Percentiles rank a stretch among this genome's conserved stretches.
These are phyloP conservation scores for Hydriomena furcata DNA, from an alignment of 2,888 invertebrate genomes.

Conservation along the genomic window DNA sequence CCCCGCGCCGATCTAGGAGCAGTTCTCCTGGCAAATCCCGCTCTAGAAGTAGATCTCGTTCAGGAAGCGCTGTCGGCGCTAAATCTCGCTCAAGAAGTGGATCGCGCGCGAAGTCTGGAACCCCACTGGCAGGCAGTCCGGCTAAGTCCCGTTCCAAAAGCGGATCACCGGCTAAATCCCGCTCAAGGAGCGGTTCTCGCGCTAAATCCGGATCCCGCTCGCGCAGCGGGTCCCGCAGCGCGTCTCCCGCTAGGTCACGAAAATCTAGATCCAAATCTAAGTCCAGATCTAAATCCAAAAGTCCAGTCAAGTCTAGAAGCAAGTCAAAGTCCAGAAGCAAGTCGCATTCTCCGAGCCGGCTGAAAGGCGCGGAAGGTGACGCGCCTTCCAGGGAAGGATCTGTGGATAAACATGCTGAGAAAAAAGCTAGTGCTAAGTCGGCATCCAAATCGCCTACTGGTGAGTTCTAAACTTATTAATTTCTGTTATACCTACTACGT, in stretches of 20 bases:
- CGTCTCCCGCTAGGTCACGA: conserved; percentile 33
- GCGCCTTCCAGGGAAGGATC: background rate
- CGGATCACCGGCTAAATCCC: conserved; percentile 19
- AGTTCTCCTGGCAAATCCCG: conserved; percentile 32
- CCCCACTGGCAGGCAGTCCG: background rate
- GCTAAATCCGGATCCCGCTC: conserved; percentile 8
- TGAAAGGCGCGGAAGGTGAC: background rate
- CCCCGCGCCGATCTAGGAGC: conserved; percentile 36
- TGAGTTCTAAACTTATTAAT: conserved; percentile 22
- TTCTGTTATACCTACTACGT: too few species aligned
- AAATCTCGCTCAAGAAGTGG: conserved; percentile 23
- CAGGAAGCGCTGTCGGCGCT: conserved; percentile 37
- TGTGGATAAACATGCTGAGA: background rate
- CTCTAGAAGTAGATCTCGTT: conserved; percentile 32
- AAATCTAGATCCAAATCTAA: conserved; percentile 1
- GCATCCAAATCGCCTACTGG: conserved; percentile 37
- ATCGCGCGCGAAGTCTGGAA: conserved; percentile 8
- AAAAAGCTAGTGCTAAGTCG: conserved; percentile 28
- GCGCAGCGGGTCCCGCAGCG: conserved; percentile 15
- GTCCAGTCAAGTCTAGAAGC: conserved; percentile 35
- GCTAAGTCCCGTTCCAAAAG: conserved; percentile 17
- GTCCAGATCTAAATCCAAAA: conserved; percentile 33
- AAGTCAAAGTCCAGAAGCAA: conserved; percentile 34
- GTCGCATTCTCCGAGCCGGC: conserved; percentile 30
- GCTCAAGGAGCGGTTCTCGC: conserved; percentile 38